These are phyloP conservation scores for Agriopis marginaria DNA, from an alignment of 2,888 invertebrate species.

Conservation along the genomic window DNA sequence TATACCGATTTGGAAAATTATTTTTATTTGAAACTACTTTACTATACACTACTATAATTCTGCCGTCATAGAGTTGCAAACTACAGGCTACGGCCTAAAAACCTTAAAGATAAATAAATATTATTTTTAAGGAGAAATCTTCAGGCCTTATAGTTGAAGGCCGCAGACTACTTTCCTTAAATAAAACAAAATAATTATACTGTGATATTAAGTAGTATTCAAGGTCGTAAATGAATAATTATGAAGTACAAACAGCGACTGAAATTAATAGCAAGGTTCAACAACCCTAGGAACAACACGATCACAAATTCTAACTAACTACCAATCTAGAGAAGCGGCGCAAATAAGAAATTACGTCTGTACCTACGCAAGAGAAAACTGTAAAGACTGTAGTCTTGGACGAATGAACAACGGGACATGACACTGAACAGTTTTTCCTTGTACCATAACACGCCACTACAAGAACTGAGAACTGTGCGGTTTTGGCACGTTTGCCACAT, in stretches of 20 bases:
- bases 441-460: too few species aligned
- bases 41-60: too few species aligned
- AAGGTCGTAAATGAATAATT: not conserved
- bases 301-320: constrained; percentile 45
- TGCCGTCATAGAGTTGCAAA: too few species aligned
- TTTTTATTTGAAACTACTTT: too few species aligned
- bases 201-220: not conserved
- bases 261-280: constrained; percentile 14
- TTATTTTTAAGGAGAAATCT: too few species aligned
- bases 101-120: too few species aligned
- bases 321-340: constrained; percentile 36
- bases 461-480: not conserved
- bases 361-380: constrained; percentile 39
- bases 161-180: not conserved
- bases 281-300: constrained; percentile 23
- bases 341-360: constrained; percentile 44
- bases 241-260: not conserved
- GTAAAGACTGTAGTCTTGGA: constrained; percentile 35
- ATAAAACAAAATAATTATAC: not conserved
- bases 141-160: too few species aligned
- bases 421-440: not conserved
- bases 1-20: too few species aligned
- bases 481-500: not conserved
- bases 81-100: too few species aligned
- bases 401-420: not conserved